Percentiles rank a stretch among this genome's conserved stretches.
Evolutionary conservation across 2,888 invertebrate species (phyloP).

Genomic region (Sycophila texana): DNA sequence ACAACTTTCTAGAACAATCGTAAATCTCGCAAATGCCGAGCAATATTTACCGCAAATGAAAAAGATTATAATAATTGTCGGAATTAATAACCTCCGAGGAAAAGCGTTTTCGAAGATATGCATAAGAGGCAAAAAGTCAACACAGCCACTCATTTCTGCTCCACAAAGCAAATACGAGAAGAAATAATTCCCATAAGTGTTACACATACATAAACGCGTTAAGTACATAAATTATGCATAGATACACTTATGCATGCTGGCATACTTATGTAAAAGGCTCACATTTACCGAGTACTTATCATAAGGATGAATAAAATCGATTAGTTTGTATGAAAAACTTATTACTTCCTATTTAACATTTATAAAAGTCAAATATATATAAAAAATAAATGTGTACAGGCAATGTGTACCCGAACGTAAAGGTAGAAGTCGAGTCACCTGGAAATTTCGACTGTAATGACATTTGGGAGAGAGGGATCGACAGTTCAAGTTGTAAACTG

Average conservation of each 20-base stretch:
- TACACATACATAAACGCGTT: background rate
- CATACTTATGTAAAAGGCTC: background rate
- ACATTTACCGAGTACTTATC: no score
- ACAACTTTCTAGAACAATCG: background rate
- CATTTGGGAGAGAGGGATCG: background rate
- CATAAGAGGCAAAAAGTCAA: background rate
- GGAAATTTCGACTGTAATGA: no score
- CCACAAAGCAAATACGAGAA: constrained; percentile 2
- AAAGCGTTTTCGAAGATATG: background rate
- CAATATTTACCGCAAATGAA: constrained; percentile 5
- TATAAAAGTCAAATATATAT: no score
- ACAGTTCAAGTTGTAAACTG: background rate
- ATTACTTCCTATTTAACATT: no score
- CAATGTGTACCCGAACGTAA: no score
- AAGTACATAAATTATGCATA: background rate
- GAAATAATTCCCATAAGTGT: constrained; percentile 8
- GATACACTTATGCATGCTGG: background rate
- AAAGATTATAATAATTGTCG: background rate
- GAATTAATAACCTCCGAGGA: constrained; percentile 8
- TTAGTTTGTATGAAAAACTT: no score
- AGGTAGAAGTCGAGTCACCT: no score
- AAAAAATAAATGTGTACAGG: no score
- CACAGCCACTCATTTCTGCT: background rate
- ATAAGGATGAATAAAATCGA: no score
- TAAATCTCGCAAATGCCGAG: background rate